Evolutionary conservation across 1,140 invertebrate genomes (phyloP).

Genomic region (Papilio aristodemus): DNA sequence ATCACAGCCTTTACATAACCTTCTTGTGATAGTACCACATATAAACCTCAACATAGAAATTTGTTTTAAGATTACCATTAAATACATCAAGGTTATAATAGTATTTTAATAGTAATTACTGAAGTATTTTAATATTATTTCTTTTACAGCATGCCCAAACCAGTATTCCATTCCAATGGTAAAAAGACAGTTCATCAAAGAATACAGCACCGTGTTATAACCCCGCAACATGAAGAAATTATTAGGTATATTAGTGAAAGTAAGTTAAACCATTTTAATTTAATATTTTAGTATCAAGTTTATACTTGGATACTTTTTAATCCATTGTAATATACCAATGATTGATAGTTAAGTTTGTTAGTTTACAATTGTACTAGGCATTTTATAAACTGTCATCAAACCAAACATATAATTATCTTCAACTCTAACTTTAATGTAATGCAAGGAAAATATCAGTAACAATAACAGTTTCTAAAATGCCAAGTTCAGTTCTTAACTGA

Average conservation of each 20-base stretch:
- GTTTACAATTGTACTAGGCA: too few species aligned
- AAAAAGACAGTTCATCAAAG: slow-evolving; percentile 83
- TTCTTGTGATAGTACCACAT: slow-evolving; percentile 37
- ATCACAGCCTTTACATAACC: slow-evolving; percentile 78
- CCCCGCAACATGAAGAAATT: slow-evolving; percentile 87
- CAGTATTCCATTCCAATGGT: slow-evolving; percentile 86
- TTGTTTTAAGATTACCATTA: slow-evolving; percentile 19
- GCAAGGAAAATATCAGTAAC: too few species aligned
- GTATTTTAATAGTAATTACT: not conserved
- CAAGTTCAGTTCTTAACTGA: too few species aligned
- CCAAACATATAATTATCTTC: too few species aligned
- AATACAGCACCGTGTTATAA: slow-evolving; percentile 84
- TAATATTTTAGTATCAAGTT: too few species aligned
- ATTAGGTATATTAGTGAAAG: slow-evolving; percentile 88
- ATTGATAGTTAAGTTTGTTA: too few species aligned
- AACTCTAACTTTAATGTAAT: too few species aligned
- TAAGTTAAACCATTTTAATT: slow-evolving; percentile 64
- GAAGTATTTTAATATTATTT: not conserved
- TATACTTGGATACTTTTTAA: too few species aligned
- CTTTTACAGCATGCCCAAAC: slow-evolving; percentile 83
- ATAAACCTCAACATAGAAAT: not conserved
- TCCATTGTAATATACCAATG: too few species aligned
- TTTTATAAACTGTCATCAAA: too few species aligned
- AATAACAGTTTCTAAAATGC: too few species aligned
- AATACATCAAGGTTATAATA: slow-evolving; percentile 26